Evolutionary conservation across 1,140 invertebrate species (phyloP).

Genomic region (Drosophila murphyi): DNA sequence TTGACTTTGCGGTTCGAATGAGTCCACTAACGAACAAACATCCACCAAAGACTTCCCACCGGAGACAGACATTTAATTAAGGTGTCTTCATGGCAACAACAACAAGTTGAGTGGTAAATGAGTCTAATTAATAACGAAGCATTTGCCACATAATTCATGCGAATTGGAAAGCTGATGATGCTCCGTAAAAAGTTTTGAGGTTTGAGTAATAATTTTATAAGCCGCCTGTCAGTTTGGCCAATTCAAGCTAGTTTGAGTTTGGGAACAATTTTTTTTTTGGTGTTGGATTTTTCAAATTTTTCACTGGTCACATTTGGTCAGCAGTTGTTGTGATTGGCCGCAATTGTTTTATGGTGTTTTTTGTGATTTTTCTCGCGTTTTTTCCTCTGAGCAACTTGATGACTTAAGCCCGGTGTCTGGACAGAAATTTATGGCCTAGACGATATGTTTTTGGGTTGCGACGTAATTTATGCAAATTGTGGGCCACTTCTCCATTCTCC

Average conservation of each 20-base stretch:
- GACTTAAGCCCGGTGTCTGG: slow-evolving; percentile 69
- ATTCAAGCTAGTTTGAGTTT: slow-evolving; percentile 28
- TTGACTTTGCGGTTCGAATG: slow-evolving; percentile 65
- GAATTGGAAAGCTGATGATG: slow-evolving; percentile 27
- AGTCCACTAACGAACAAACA: slow-evolving; percentile 33
- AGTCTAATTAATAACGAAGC: slow-evolving; percentile 84
- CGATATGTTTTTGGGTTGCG: slow-evolving; percentile 50
- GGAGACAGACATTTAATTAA: slow-evolving; percentile 82
- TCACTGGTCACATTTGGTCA: slow-evolving; percentile 51
- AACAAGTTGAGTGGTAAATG: slow-evolving; percentile 72
- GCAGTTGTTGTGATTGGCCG: slow-evolving; percentile 12
- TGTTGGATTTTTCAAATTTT: slow-evolving; percentile 7
- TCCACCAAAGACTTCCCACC: slow-evolving; percentile 21
- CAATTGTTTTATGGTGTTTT: not conserved
- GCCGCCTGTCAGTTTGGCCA: slow-evolving; percentile 29
- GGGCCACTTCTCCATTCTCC: slow-evolving; percentile 45
- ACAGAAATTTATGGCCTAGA: slow-evolving; percentile 66
- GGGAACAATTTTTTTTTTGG: slow-evolving; percentile 13
- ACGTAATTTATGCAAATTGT: slow-evolving; percentile 79
- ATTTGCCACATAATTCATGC: slow-evolving; percentile 81
- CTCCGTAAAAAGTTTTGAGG: slow-evolving; percentile 15
- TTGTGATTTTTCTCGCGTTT: slow-evolving; percentile 12
- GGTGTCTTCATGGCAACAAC: slow-evolving; percentile 80
- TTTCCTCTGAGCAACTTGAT: slow-evolving; percentile 43
- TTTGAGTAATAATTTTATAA: slow-evolving; percentile 45